A percentile compares a stretch with the other conserved stretches of the same genome.
phyloP scores from a whole-genome alignment of 2,113 vertebrate species.

The Thunnus maccoyii region DNA sequence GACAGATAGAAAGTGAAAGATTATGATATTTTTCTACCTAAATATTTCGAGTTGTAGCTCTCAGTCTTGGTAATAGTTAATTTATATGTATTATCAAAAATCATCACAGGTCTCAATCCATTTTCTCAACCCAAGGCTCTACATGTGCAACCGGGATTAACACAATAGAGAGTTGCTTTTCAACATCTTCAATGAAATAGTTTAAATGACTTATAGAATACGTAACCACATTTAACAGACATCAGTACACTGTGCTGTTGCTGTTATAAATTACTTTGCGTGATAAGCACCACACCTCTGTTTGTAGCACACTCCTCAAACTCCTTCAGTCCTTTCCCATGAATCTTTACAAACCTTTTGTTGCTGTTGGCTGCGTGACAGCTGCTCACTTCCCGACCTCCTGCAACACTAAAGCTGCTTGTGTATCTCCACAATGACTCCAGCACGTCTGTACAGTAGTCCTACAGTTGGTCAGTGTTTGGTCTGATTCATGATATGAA shows the following conservation, averaged over 20 bases:
- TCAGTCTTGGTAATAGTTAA: no score
- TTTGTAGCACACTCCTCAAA: constrained; percentile 4
- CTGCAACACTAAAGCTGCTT: neutral
- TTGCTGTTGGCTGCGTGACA: constrained; percentile 20
- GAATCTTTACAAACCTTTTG: constrained; percentile 27
- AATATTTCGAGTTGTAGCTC: no score
- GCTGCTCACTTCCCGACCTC: neutral
- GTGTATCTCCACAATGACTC: no score
- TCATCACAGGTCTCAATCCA: neutral
- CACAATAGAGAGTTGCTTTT: no score
- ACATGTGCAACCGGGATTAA: neutral
- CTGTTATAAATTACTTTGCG: constrained; percentile 19
- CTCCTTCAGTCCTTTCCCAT: neutral
- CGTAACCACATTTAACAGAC: no score
- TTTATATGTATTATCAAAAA: no score
- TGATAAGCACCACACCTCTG: constrained; percentile 28
- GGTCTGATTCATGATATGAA: neutral
- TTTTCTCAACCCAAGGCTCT: neutral
- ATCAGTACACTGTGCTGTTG: neutral
- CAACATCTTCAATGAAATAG: neutral
- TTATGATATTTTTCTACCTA: no score
- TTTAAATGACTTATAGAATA: neutral
- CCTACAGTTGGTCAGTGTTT: no score
- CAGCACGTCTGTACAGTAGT: no score
- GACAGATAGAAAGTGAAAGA: no score